Evolutionary conservation across 1,140 invertebrate genomes (phyloP).

Genomic region (Neodiprion pinetum): DNA sequence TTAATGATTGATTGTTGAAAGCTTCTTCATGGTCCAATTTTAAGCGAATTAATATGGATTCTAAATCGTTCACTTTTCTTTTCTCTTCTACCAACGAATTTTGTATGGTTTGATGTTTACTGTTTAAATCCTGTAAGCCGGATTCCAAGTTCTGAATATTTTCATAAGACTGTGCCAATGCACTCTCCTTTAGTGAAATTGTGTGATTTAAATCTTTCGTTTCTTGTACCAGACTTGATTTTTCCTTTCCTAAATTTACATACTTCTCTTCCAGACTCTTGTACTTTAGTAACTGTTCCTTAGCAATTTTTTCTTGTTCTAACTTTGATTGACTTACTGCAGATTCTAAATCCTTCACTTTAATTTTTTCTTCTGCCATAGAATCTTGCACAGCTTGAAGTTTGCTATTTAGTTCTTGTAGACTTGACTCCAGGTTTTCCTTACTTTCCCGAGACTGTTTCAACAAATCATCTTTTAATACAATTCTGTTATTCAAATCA

Average conservation of each 20-base stretch:
- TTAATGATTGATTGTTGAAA: background rate
- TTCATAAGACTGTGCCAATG: conserved; percentile 18
- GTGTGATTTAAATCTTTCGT: conserved; percentile 17
- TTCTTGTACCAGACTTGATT: conserved; percentile 26
- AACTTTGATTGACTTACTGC: background rate
- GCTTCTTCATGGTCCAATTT: conserved; percentile 2
- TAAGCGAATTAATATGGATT: conserved; percentile 2
- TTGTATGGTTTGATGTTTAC: conserved; percentile 31
- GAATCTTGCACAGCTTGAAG: background rate
- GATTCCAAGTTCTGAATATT: conserved; percentile 28
- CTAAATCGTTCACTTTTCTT: conserved; percentile 2
- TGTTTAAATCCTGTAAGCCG: conserved; percentile 24
- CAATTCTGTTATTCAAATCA: background rate
- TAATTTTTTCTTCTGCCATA: background rate
- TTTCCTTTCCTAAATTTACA: conserved; percentile 17
- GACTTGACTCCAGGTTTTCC: background rate
- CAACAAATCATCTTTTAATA: background rate
- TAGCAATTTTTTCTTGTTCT: background rate
- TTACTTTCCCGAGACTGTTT: background rate
- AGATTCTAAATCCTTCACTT: background rate
- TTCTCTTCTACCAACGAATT: conserved; percentile 23
- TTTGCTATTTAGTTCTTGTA: background rate
- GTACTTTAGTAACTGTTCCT: conserved; percentile 13
- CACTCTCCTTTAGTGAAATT: conserved; percentile 17
- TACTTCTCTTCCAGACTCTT: conserved; percentile 11